Conservation (phyloP, 1,140 invertebrate species). For the Drosophila littoralis region DNA sequence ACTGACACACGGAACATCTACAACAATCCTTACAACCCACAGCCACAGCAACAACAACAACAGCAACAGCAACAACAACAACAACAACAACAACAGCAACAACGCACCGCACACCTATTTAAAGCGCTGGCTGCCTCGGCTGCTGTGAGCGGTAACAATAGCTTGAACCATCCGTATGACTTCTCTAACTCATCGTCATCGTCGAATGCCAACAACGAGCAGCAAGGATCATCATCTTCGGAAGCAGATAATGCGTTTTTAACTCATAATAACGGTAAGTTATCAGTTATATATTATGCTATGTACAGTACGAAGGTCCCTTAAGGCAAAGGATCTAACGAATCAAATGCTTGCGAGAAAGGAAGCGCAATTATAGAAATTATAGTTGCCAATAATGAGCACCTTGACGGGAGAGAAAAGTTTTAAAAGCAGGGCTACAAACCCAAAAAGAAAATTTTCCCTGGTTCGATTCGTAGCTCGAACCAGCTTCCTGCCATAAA, state of each 20-base stretch:
- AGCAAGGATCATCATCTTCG: conserved; percentile 74
- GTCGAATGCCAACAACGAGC: conserved; percentile 74
- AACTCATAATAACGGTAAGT: conserved; percentile 82
- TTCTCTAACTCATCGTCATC: conserved; percentile 76
- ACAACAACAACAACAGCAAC: conserved; percentile 54
- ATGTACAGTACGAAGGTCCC: too few relatives aligned
- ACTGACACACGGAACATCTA: conserved; percentile 80
- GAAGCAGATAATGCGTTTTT: conserved; percentile 78
- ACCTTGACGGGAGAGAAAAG: too few relatives aligned
- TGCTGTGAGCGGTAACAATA: conserved; percentile 55
- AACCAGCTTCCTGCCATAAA: too few relatives aligned
- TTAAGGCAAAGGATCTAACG: too few relatives aligned
- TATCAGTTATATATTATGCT: not conserved
- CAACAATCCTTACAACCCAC: conserved; percentile 77
- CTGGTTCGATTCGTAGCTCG: too few relatives aligned
- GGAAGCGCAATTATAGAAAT: too few relatives aligned
- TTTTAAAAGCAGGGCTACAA: too few relatives aligned
- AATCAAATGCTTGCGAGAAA: not conserved
- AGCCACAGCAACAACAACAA: conserved; percentile 32
- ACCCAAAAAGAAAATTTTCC: too few relatives aligned
- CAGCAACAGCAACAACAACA: conserved; percentile 52
- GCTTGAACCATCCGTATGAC: conserved; percentile 76
- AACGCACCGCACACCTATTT: conserved; percentile 71
- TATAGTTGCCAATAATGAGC: too few relatives aligned
- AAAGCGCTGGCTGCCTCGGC: conserved; percentile 66